Percentiles rank a stretch among this genome's conserved stretches.
Evolutionary conservation across 37 sponge, comb jelly and placozoan genomes (phyloP).

Genomic region (Amphimedon queenslandica): DNA sequence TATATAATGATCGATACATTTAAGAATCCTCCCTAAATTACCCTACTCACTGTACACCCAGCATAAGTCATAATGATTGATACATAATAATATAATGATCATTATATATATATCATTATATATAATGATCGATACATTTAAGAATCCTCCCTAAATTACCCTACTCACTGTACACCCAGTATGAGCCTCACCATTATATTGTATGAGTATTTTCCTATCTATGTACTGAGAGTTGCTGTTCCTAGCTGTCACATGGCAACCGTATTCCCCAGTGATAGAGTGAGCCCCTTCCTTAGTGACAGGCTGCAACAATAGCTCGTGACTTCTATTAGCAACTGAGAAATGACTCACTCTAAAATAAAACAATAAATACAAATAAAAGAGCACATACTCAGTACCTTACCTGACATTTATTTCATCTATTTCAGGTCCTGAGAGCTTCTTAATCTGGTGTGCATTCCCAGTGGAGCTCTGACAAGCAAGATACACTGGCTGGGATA

Average conservation of each 20-base stretch:
- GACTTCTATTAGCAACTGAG: neutral
- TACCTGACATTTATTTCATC: neutral
- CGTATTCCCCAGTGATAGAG: neutral
- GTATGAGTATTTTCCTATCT: too few relatives aligned
- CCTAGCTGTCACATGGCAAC: neutral
- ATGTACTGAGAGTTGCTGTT: too few relatives aligned
- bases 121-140: too few relatives aligned
- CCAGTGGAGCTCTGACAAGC: neutral
- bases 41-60: too few relatives aligned
- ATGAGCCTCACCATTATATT: too few relatives aligned
- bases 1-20: too few relatives aligned
- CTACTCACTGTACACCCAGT: too few relatives aligned
- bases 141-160: too few relatives aligned
- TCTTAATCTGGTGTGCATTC: neutral
- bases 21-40: too few relatives aligned
- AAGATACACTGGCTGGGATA: neutral
- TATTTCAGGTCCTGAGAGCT: neutral
- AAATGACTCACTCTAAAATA: neutral
- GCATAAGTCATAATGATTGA: too few relatives aligned
- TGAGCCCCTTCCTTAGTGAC: neutral
- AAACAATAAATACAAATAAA: neutral
- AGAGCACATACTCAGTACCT: neutral
- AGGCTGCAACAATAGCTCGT: neutral
- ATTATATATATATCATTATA: too few relatives aligned
- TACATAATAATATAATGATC: too few relatives aligned